Evolutionary conservation across 2,888 invertebrate species (phyloP).

Genomic region (Rhagonycha fulva): DNA sequence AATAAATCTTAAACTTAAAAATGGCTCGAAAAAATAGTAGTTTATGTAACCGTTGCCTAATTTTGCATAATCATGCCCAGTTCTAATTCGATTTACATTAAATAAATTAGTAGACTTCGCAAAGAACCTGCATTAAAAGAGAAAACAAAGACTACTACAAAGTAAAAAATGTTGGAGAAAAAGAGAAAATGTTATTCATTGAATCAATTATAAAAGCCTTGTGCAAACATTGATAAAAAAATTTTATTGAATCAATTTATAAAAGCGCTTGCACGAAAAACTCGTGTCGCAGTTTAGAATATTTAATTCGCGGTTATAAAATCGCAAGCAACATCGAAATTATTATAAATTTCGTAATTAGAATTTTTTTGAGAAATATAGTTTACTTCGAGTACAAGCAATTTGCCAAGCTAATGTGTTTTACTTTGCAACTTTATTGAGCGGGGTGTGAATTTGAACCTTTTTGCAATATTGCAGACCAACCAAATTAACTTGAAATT

Average conservation of each 20-base stretch:
- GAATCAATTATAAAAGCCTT: slow-evolving; percentile 11
- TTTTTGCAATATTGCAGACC: neutral
- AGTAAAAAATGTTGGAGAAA: neutral
- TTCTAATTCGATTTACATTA: neutral
- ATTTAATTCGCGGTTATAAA: neutral
- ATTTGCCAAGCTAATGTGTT: neutral
- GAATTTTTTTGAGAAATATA: neutral
- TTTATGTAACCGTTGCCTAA: too few relatives aligned
- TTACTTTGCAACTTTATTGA: neutral
- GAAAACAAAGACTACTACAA: neutral
- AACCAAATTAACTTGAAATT: neutral
- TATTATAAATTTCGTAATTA: neutral
- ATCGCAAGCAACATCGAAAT: neutral
- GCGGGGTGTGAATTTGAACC: neutral
- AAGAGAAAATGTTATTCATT: slow-evolving; percentile 5
- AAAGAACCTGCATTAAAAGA: neutral
- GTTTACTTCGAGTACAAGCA: neutral
- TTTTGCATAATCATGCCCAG: neutral
- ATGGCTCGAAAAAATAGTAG: neutral
- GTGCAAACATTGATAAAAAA: slow-evolving; percentile 16
- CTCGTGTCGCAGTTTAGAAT: neutral
- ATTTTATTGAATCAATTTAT: slow-evolving; percentile 14
- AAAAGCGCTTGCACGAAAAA: neutral
- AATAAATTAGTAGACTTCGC: neutral
- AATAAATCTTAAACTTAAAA: neutral